phyloP scores from a whole-genome alignment of 2,888 invertebrate species.

The Alloscopus bannaensis region DNA sequence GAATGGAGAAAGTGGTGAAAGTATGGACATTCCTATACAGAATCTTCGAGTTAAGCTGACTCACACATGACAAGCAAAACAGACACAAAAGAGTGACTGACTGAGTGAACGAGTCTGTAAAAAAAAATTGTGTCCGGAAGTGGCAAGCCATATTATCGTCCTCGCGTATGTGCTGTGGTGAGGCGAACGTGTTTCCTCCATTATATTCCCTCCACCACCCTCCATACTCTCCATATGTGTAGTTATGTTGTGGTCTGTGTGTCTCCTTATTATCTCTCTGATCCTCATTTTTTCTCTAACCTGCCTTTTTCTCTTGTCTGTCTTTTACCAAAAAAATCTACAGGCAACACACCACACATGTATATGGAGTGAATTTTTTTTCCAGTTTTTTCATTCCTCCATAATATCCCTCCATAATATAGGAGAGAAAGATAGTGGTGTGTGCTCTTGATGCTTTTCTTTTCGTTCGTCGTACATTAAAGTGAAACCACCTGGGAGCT shows the following conservation, averaged over 20 bases:
- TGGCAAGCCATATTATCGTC: constrained; percentile 32
- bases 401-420: background rate
- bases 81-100: too few species aligned
- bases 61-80: too few species aligned
- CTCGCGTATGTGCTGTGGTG: background rate
- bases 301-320: constrained; percentile 13
- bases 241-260: too few species aligned
- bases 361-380: background rate
- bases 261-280: background rate
- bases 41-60: too few species aligned
- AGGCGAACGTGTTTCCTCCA: background rate
- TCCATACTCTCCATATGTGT: too few species aligned
- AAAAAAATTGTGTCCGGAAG: constrained; percentile 60
- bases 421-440: background rate
- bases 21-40: too few species aligned
- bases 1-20: too few species aligned
- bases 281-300: background rate
- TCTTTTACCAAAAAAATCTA: background rate
- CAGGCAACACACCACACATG: background rate
- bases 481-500: constrained; percentile 55
- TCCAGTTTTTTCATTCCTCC: background rate
- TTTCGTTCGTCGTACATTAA: background rate
- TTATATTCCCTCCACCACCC: background rate
- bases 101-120: too few species aligned
- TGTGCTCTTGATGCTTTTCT: constrained; percentile 6